phyloP scores from a whole-genome alignment of 2,888 invertebrate species.

The Aleiodes testaceus region DNA sequence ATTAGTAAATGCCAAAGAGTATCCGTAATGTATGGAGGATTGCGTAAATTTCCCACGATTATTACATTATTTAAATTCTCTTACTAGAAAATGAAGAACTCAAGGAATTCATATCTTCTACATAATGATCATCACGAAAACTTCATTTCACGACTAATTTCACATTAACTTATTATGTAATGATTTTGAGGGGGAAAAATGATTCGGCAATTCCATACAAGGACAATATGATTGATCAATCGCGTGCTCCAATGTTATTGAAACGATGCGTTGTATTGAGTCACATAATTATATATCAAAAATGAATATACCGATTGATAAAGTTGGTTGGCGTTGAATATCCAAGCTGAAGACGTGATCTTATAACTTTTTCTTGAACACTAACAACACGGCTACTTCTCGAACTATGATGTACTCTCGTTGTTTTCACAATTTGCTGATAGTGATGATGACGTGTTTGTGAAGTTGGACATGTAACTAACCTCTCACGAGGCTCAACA shows the following conservation, averaged over 20 bases:
- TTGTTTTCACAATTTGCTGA: slow-evolving; percentile 68
- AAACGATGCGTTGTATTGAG: background rate
- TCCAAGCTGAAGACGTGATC: slow-evolving; percentile 70
- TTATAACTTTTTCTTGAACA: slow-evolving; percentile 70
- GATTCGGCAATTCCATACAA: slow-evolving; percentile 24
- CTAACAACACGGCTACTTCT: slow-evolving; percentile 67
- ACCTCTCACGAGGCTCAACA: slow-evolving; percentile 66
- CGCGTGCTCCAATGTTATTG: background rate
- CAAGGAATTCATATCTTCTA: background rate
- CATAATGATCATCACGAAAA: slow-evolving; percentile 1
- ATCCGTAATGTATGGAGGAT: background rate
- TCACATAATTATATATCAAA: background rate
- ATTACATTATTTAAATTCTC: background rate
- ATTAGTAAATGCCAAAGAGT: background rate
- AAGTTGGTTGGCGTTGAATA: slow-evolving; percentile 71
- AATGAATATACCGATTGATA: slow-evolving; percentile 67
- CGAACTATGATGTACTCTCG: slow-evolving; percentile 68
- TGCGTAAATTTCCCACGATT: slow-evolving; percentile 2
- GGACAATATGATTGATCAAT: slow-evolving; percentile 7
- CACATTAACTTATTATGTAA: background rate
- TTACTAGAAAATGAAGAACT: background rate
- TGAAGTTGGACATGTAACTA: slow-evolving; percentile 53
- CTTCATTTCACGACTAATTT: background rate
- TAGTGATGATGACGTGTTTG: slow-evolving; percentile 62
- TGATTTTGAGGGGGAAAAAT: background rate